Base-by-base conservation (phyloP, 30 jellyfish, hydroid and myxozoan genomes). In the Turritopsis rubra region DNA sequence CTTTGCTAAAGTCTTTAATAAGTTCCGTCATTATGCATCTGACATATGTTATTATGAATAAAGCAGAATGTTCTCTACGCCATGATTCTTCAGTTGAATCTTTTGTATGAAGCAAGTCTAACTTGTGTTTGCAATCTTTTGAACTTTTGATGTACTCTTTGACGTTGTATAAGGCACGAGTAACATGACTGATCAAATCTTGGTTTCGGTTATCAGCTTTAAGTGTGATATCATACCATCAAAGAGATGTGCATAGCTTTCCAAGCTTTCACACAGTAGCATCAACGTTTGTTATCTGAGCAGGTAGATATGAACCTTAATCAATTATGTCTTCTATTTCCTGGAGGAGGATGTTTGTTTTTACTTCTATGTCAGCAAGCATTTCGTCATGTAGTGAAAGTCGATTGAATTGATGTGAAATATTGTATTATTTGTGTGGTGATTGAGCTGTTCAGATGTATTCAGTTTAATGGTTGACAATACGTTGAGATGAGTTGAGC, bases 201-300 rank as follows among this genome's bases (percentile, higher is more conserved):
- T 75, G 83, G 83, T 68, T 22, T 71, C 30, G 83, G 30, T 75
- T 75, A 16, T 52, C 83, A 75, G 29, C 75, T 75, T 75, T 75
- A 18, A 75, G 29, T 25, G 30, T n/a, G 20, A 75, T 75, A 52
- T 75, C 83, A 52, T 19, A 22, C 27, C 52, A 71, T n/a, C 83
- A 16, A 75, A 60, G 73, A 18, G 73, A 60, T 60, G 73, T 60
- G 19, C 73, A 23, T 60, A 60, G 21, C 21, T 60, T 23, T 23
- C 21, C 22, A 18, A 60, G 21, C 73, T 60, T 60, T 21, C 19
- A 21, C 19, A 60, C 73, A 18, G 73, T 23, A 60, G 73, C 73
- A 60, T 60, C 21, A 60, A 60, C 73, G 21, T 60, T 23, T 60
- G 21, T 23, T 60, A 23, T 60, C 19, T 23, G 19, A 60, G 19